A percentile compares a stretch with the other conserved stretches of the same genome.
Conservation (phyloP, 92 coral and sea anemone genomes). For the Epizoanthus scotinus region DNA sequence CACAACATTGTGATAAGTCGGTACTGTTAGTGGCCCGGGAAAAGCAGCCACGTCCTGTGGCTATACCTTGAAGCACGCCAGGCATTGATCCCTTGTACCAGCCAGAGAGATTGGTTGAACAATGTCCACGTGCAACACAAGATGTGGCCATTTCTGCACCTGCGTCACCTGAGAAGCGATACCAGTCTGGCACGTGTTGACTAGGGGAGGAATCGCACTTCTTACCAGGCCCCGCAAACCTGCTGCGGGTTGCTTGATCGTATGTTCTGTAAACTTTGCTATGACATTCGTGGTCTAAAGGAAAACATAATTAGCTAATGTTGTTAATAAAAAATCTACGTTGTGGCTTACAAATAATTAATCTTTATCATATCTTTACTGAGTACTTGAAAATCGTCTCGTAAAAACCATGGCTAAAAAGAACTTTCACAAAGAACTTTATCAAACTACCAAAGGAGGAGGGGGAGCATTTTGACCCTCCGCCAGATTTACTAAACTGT, state of each 20-base stretch:
- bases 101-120: slow-evolving; percentile 8
- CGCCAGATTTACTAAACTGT: no score
- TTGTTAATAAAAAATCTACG: neutral
- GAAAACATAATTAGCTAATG: neutral
- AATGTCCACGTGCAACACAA: slow-evolving; percentile 18
- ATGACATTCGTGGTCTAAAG: slow-evolving; percentile 25
- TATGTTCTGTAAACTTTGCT: slow-evolving; percentile 29
- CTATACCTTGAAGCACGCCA: slow-evolving; percentile 10
- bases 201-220: slow-evolving; percentile 4
- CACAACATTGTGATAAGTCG: slow-evolving; percentile 4
- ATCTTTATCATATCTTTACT: no score
- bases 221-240: slow-evolving; percentile 14
- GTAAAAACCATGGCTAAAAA: no score
- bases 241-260: slow-evolving; percentile 19
- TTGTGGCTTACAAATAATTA: no score
- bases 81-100: slow-evolving; percentile 9
- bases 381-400: no score
- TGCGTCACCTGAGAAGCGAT: slow-evolving; percentile 5
- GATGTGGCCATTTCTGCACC: slow-evolving; percentile 9
- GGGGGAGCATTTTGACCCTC: no score
- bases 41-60: slow-evolving; percentile 15
- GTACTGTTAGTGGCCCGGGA: slow-evolving; percentile 6
- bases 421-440: no score
- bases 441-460: no score
- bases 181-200: slow-evolving; percentile 11